phyloP scores from a whole-genome alignment of 2,888 invertebrate genomes.

The Tachina grossa region DNA sequence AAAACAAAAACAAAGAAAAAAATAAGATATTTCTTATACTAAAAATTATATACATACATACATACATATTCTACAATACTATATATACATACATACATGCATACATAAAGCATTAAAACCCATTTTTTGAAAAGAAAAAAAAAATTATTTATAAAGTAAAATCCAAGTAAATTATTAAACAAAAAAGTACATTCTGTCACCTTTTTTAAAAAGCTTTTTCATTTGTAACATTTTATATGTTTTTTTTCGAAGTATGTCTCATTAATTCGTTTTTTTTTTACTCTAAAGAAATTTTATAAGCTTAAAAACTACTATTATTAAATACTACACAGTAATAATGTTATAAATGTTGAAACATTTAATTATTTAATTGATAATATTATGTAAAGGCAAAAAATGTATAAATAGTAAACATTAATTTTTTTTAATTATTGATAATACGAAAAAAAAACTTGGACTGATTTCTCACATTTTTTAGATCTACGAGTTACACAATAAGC shows the following conservation, averaged over 20 bases:
- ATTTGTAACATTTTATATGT: not conserved
- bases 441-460: conserved; percentile 70
- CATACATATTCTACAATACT: conserved; percentile 28
- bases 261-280: conserved; percentile 36
- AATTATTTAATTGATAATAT: conserved; percentile 52
- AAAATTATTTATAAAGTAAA: conserved; percentile 20
- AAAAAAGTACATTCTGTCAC: conserved; percentile 66
- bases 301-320: conserved; percentile 59
- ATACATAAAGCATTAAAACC: not conserved
- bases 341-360: conserved; percentile 68
- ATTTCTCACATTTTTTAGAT: conserved; percentile 71
- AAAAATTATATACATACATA: conserved; percentile 34
- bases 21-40: conserved; percentile 57
- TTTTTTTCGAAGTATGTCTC: conserved; percentile 27
- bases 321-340: conserved; percentile 61
- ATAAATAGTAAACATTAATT: conserved; percentile 47
- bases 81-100: conserved; percentile 30
- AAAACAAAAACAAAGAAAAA: conserved; percentile 28
- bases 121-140: conserved; percentile 20
- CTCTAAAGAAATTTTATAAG: conserved; percentile 35
- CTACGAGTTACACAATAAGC: conserved; percentile 72
- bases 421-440: conserved; percentile 63
- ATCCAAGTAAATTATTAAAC: conserved; percentile 7
- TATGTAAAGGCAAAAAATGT: conserved; percentile 55
- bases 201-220: conserved; percentile 45